Evolutionary conservation across 2,113 vertebrate genomes (phyloP).

Genomic region (Chlamydotis undulata): DNA sequence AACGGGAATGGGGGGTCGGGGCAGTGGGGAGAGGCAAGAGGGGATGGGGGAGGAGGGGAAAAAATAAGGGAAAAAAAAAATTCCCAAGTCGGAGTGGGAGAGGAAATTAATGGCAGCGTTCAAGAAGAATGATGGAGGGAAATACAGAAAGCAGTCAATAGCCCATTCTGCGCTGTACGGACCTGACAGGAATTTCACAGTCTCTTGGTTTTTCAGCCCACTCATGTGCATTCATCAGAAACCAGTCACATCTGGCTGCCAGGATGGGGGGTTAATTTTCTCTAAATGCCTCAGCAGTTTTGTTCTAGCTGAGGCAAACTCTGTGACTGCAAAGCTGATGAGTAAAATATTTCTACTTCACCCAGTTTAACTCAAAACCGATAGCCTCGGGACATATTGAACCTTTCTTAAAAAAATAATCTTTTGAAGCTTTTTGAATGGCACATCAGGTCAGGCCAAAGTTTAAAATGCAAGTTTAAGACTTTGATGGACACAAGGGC

Average conservation of each 20-base stretch:
- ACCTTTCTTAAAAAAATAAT: constrained; percentile 90
- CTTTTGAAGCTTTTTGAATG: constrained; percentile 91
- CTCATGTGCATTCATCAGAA: constrained; percentile 99
- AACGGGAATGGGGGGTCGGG: not conserved
- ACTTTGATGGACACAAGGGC: constrained; percentile 88
- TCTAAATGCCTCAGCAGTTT: constrained; percentile 99
- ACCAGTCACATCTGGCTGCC: constrained; percentile 99
- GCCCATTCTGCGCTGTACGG: constrained; percentile 97
- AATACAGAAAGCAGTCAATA: constrained; percentile 99
- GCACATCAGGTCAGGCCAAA: constrained; percentile 94
- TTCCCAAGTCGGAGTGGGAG: constrained; percentile 90
- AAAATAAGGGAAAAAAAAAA: constrained; percentile 35
- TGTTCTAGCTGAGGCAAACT: constrained; percentile 99
- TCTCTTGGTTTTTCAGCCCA: constrained; percentile 99
- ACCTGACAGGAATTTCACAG: constrained; percentile 99
- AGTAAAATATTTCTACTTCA: constrained; percentile 99
- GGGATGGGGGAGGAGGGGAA: not conserved
- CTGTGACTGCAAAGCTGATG: constrained; percentile 99
- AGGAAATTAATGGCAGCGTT: constrained; percentile 99
- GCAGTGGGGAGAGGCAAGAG: not conserved
- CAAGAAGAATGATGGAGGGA: constrained; percentile 99
- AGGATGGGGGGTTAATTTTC: constrained; percentile 99
- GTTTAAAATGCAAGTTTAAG: constrained; percentile 94
- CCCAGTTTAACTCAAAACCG: constrained; percentile 99
- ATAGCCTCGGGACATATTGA: constrained; percentile 98